These are phyloP conservation scores for Microplitis manilae DNA, from an alignment of 2,888 invertebrate genomes.

Conservation along the genomic window DNA sequence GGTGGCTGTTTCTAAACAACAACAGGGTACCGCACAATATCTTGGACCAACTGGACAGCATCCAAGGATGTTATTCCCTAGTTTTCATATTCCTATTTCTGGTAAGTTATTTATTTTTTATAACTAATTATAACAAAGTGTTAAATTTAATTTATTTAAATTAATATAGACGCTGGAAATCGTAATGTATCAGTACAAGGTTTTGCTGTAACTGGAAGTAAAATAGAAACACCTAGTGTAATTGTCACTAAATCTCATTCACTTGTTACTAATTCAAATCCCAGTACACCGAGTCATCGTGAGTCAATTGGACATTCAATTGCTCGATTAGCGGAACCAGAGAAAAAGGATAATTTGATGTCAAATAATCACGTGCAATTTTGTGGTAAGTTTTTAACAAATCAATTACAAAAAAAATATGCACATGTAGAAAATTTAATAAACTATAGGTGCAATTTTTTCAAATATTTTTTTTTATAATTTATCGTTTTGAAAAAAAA, in stretches of 20 bases:
- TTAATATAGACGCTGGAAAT: constrained; percentile 60
- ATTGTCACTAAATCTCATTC: constrained; percentile 74
- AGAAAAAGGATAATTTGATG: constrained; percentile 61
- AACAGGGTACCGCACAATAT: constrained; percentile 64
- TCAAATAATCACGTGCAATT: constrained; percentile 63
- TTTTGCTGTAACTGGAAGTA: constrained; percentile 60
- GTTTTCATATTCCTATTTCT: constrained; percentile 73
- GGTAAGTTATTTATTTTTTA: constrained; percentile 59
- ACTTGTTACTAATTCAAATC: constrained; percentile 58
- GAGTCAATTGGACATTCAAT: constrained; percentile 64
- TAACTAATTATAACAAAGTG: background rate
- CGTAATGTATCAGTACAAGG: constrained; percentile 64
- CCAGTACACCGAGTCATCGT: constrained; percentile 64
- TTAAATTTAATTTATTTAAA: constrained; percentile 16
- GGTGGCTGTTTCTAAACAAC: constrained; percentile 68
- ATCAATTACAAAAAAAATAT: background rate
- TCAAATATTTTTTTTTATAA: too few species aligned
- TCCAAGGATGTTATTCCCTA: constrained; percentile 58
- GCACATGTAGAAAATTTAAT: too few species aligned
- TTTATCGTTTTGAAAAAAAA: too few species aligned
- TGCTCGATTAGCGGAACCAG: constrained; percentile 64
- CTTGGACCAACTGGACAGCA: constrained; percentile 61
- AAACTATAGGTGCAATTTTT: too few species aligned
- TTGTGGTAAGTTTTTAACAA: constrained; percentile 57
- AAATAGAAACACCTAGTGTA: constrained; percentile 73